Base-by-base conservation (phyloP, 35 echinoderm and acorn worm genomes). In the Apostichopus californicus region DNA sequence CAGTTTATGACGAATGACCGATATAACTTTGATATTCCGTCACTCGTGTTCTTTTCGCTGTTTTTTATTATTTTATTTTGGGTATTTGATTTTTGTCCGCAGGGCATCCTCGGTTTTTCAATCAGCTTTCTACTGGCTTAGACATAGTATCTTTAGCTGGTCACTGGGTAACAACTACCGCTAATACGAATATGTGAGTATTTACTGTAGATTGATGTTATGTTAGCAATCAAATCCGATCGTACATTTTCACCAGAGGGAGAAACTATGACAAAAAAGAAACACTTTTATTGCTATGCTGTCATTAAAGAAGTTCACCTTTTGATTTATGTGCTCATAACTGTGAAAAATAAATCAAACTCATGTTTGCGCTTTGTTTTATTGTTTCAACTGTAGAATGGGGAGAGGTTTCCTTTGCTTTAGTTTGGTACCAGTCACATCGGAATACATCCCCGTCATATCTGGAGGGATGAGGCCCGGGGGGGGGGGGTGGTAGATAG, bases 101-200 rank as follows among this genome's bases (percentile, higher is more conserved):
- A 98, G 96, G 94, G 78, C 96, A 98, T 73, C 94, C 96, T 56
- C 81, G 96, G 22, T 98, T 77, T 78, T 98, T 98, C 96, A 98
- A 98, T 91, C 96, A 98, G 68, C 89, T 98, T 73, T 98, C 96
- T 53, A 86, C 89, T 25, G 96, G 96, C 13, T 86, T 98, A 46
- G 96, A 98, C 72, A 92, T 95, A 18, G 90, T 98, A 28, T 98
- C 96, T 8, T 26, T 98, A 77, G 96, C 96, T 18, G 96, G 94
- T 56, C 94, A 98, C 58, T 98, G 96, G 96, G 61, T 98, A 18
- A 92, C 96, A 63, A 94, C 94, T 5, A 92, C 96, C 63, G 94
- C 94, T 0, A 98, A 98, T 87, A 98, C 96, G 20, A 98, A 98
- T 65, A 98, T 98, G 96, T 98, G 79, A 98, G 96, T 85, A 58